Evolutionary conservation across 2,113 vertebrate genomes (phyloP).

Genomic region (Pygoscelis antarcticus): DNA sequence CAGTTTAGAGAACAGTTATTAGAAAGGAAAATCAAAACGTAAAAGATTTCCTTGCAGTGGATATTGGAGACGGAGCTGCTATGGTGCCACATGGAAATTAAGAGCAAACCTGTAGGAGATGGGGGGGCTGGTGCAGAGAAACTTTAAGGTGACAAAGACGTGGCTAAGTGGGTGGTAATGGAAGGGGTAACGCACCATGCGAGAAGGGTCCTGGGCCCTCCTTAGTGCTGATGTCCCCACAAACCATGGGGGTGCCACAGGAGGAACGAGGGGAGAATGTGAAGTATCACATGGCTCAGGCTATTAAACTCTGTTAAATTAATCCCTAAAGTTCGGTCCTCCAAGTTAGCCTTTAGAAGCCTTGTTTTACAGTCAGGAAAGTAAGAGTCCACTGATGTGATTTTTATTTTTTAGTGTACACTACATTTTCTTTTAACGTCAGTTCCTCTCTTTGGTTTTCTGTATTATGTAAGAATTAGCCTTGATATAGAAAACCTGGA

Average conservation of each 20-base stretch:
- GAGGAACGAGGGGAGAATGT: neutral
- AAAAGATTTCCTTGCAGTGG: neutral
- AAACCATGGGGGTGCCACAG: neutral
- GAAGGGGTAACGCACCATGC: accelerated
- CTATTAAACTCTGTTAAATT: neutral
- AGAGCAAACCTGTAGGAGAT: neutral
- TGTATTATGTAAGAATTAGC: neutral
- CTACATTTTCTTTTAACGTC: neutral
- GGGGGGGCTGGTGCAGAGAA: neutral
- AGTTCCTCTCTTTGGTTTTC: neutral
- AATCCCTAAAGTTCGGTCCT: neutral
- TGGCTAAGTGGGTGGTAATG: neutral
- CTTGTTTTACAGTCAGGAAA: neutral
- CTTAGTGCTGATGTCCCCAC: neutral
- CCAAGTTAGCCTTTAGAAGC: neutral
- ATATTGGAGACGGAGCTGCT: neutral
- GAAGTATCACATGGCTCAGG: neutral
- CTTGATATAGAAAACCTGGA: neutral
- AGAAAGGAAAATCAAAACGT: neutral
- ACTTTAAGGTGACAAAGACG: neutral
- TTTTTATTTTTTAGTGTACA: neutral
- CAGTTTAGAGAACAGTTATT: neutral
- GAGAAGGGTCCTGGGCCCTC: neutral
- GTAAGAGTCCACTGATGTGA: neutral
- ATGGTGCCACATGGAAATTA: neutral